Base-by-base conservation (phyloP, 2,888 invertebrate genomes). In the Conus canariensis region DNA sequence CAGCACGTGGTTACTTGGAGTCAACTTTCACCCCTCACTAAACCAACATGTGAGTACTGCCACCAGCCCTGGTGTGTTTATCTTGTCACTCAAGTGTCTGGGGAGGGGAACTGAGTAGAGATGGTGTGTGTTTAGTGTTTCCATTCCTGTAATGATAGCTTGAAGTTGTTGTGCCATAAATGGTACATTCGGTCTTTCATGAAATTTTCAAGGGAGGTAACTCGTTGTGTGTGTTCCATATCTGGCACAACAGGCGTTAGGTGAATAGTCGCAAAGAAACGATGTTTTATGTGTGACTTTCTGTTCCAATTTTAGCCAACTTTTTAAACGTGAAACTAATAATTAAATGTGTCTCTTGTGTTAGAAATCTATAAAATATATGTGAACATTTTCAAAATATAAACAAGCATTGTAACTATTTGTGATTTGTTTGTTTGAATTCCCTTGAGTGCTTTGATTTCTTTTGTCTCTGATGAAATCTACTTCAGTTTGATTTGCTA, bases 11-110 rank as follows among this genome's bases (percentile, higher is more conserved):
- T 77, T 30, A 77, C 25, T 8, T 77, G 25, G 77, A 14, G 77
- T 30, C 77, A 77, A 77, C 25, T 77, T 77, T 77, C 25, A 77
- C 77, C 77, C 30, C 77, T 77, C 77, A 30, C 25, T 77, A 77
- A 16, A 77, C 6, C 77, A 77, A 77, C 77, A 77, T 77, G 77
- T 25, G 30, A 77, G 77, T 77, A 25, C 19, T 30, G 30, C 77
- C 77, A 77, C 70, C 77, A 8, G 30, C 25, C 30, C 14, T 77
- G 25, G 6, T 25, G 9, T 77, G 77, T 77, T 77, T 77, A 25
- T 77, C 77, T 77, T 30, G 30, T 77, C n/a, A 25, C 25, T 77
- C 30, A 77, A 25, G 7, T 77, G 25, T 10, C 30, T 77, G 77
- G 8, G 25, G 30, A 77, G 9, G 30, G 77, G 77, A 30, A 25